Base-by-base conservation (phyloP, 2,113 vertebrate species). In the Proterorhinus semilunaris region DNA sequence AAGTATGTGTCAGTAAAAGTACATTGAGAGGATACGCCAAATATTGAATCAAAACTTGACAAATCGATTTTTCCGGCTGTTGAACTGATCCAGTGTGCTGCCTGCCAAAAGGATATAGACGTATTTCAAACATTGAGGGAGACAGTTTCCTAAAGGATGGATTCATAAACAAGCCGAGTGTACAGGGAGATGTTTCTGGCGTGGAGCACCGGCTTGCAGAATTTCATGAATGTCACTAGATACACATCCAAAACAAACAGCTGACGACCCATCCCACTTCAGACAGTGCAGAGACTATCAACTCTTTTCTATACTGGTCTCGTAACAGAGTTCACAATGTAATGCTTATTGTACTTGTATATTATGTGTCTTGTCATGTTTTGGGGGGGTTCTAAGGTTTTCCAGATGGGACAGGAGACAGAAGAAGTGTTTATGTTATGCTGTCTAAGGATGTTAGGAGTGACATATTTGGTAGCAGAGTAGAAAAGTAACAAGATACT, bases 401-500 rank as follows among this genome's bases (percentile, higher is more conserved):
- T 88, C 84, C 89, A 90, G 87, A 89, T 84, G 87, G 67, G 80
- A 9, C 46, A 52, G 66, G 74, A 66, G 62, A 52, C 58, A 61
- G 15, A 61, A 51, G 43, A 68, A 76, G 49, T 82, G 81, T 85
- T 85, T 84, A 83, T 62, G 75, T 44, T 71, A 66, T 68, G 78
- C 75, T 85, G 84, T 84, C 87, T 44, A 49, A 67, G 59, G 81
- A 87, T 51, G 75, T 86, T 86, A 74, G 62, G 75, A 72, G 71
- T 79, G 80, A 85, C 86, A 81, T 80, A 63, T 81, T 59, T 55
- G 27, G 8, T n/a, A 68, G 45, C 77, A 16, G 49, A 61, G 8
- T 51, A 0, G 6, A 53, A 54, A 64, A 43, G 51, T 66, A 12
- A 49, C 6, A 13, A 5, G 17, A 55, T 27, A 55, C 5, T 27